Evolutionary conservation across 2,888 invertebrate genomes (phyloP), one percentile per base, ranked within the genome.

Genomic region (Labia minor): DNA sequence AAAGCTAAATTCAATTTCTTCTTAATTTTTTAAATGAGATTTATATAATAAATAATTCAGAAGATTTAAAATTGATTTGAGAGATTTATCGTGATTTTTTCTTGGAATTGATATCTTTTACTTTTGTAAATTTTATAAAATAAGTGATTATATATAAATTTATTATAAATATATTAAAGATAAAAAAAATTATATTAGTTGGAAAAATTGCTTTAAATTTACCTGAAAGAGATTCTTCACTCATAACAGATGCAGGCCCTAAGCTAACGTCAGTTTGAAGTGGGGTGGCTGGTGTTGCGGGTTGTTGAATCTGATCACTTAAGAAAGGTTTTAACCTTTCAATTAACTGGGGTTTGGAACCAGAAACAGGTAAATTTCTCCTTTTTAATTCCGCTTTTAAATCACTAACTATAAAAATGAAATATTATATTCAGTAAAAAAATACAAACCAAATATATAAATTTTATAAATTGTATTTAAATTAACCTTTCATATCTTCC

Each of bases 341-440:
- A 68, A 98, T 90, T 61, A 98, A 80, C 76, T 95, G 94, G 8
- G 95, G 94, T 76, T 98, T 98, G 0, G 96, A 89, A 0, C 97
- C 97, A 11, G 96, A 96, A 0, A 98, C 97, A 3, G 96, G 93
- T 69, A 98, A 81, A 77, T 90, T 95, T 64, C 97, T 85, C 68
- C 92, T 89, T 78, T 96, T 97, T 73, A 96, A 84, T 77, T 97
- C 96, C 67, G 90, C 90, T 77, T 95, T 95, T 72, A 97, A 81
- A 76, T 97, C 96, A 69, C 92, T 93, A 66, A 92, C 96, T 82
- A 68, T 1, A 71, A 68, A 21, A 26, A 62, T 1, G 18, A 65
- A 1, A 37, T 33, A 65, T 49, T 19, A n/a, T 8, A 64, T 66
- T 11, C n/a, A 3, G 19, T 26, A 21, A 61, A 8, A 14, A 26